phyloP scores from a whole-genome alignment of 2,797 vertebrate species.

The Urocyon cinereoargenteus region DNA sequence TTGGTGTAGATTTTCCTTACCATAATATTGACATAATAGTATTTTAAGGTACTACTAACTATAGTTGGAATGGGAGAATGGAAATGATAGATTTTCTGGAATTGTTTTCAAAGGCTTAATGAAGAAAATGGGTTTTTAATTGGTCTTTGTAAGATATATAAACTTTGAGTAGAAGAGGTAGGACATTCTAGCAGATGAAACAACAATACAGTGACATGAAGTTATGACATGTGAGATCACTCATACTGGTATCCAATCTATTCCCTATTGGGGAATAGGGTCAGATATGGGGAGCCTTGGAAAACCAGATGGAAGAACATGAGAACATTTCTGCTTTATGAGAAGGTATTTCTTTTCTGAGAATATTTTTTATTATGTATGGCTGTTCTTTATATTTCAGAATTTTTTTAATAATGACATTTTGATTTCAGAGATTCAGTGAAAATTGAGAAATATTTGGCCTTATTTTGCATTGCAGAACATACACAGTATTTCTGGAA shows the following conservation, averaged over 20 bases:
- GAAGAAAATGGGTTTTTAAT: not conserved
- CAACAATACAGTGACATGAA: not conserved
- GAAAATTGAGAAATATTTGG: conserved; percentile 18
- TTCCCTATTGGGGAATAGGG: not conserved
- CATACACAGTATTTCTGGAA: not conserved
- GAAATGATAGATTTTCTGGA: not conserved
- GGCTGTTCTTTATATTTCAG: not conserved
- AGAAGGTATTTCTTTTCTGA: not conserved
- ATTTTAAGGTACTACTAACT: not conserved
- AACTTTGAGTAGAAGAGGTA: not conserved
- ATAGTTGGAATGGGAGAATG: not conserved
- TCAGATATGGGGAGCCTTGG: not conserved
- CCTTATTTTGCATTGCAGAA: not conserved
- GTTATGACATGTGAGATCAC: not conserved
- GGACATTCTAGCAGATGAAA: not conserved
- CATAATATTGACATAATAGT: not conserved
- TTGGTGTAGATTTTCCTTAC: not conserved
- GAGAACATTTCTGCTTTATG: not conserved
- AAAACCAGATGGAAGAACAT: not conserved
- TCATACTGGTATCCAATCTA: not conserved
- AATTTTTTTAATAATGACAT: not conserved
- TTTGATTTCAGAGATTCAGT: not conserved
- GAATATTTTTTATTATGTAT: not conserved
- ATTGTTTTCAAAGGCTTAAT: conserved; percentile 22
- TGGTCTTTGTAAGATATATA: not conserved